Conservation (phyloP, 2,113 vertebrate genomes). For the Trematomus loennbergii region DNA sequence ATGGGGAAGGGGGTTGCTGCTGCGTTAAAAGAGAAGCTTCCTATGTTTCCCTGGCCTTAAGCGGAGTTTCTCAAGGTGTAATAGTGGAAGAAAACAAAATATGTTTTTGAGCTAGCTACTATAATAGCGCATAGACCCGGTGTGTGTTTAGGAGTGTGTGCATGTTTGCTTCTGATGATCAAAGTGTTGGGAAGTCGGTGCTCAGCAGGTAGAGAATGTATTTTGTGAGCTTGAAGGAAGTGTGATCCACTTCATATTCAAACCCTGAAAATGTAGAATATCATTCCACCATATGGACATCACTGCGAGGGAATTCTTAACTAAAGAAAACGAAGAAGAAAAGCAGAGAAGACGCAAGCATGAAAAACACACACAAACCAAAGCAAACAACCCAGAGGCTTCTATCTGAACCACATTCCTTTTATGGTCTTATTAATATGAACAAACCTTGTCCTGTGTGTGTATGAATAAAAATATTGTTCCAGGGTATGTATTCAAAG, state of each 20-base stretch:
- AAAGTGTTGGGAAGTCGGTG: slow-evolving; percentile 65
- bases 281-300: slow-evolving; percentile 59
- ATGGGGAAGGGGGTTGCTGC: slow-evolving; percentile 12
- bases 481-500: slow-evolving; percentile 50
- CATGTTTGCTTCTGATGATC: slow-evolving; percentile 39
- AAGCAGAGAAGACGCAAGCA: slow-evolving; percentile 20
- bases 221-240: slow-evolving; percentile 60
- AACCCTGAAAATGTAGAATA: slow-evolving; percentile 53
- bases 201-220: slow-evolving; percentile 67
- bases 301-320: slow-evolving; percentile 40
- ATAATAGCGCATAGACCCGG: slow-evolving; percentile 26
- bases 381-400: slow-evolving; percentile 64
- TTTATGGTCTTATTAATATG: slow-evolving; percentile 60
- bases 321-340: slow-evolving; percentile 12
- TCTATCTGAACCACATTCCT: slow-evolving; percentile 12
- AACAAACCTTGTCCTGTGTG: slow-evolving; percentile 54
- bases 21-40: slow-evolving; percentile 16
- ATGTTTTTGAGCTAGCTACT: slow-evolving; percentile 1
- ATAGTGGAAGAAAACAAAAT: slow-evolving; percentile 38
- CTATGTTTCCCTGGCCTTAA: slow-evolving; percentile 11
- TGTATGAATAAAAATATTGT: slow-evolving; percentile 51
- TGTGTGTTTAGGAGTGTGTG: slow-evolving; percentile 24
- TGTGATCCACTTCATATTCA: slow-evolving; percentile 42
- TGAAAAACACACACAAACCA: slow-evolving; percentile 17
- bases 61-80: slow-evolving; percentile 28